Evolutionary conservation across 2,113 vertebrate genomes (phyloP), one percentile per base, ranked within the genome.

Genomic region (Thalassoma bifasciatum): DNA sequence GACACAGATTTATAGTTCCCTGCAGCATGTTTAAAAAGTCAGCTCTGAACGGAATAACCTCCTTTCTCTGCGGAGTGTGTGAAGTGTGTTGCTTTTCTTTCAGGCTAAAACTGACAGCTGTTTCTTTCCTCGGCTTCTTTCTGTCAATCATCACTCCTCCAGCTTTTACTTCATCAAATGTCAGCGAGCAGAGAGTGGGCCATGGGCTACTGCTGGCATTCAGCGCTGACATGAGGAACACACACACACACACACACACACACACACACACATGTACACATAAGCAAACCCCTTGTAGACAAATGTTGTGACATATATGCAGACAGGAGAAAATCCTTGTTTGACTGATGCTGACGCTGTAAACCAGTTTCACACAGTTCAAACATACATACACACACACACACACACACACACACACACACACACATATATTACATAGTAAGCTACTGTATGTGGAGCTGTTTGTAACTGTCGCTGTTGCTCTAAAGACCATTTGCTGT

Each of bases 141-240:
- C 66, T 83, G 72, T 86, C 75, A 83, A 66, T 81, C 12, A 58
- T 60, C 58, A 56, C 65, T 56, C 19, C 38, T 67, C 51, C 0
- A n/a, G 9, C 54, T 66, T 80, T 61, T 74, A 49, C 77, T 74
- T 63, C 70, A 72, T 74, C 70, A 85, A 85, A 88, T 82, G 74
- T 81, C 77, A 85, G 74, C 65, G 83, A 81, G 68, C 83, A 78
- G 73, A 66, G 63, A 72, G 56, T 52, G 57, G 68, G 76, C 86
- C 76, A 72, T 23, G 37, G 81, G 84, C 73, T 72, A 77, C 66
- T 63, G 57, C 60, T 88, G 77, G 63, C 80, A 75, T 81, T 85
- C 77, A 80, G 59, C 22, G 34, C 59, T 82, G 72, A 79, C 56
- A 71, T 24, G 40, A 72, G 65, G 64, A 76, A 64, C 34, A 52